phyloP scores from a whole-genome alignment of 92 coral and sea anemone species.

The Porites rus region DNA sequence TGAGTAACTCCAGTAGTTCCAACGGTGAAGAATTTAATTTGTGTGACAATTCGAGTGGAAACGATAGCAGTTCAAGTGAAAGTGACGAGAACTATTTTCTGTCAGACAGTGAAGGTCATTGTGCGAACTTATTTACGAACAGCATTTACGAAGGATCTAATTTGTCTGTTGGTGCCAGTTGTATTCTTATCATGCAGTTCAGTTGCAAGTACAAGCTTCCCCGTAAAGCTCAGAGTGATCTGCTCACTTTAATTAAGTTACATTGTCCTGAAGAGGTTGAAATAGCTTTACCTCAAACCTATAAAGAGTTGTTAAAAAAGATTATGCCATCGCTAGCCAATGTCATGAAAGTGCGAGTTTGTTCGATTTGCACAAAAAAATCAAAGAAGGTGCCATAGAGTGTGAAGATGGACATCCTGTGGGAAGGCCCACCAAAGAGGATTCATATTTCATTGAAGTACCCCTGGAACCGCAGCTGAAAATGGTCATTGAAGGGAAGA shows the following conservation, averaged over 20 bases:
- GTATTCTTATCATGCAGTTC: constrained; percentile 54
- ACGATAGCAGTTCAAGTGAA: constrained; percentile 22
- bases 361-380: constrained; percentile 44
- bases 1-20: constrained; percentile 25
- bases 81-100: constrained; percentile 8
- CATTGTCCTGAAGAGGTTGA: constrained; percentile 65
- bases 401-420: constrained; percentile 45
- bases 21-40: constrained; percentile 27
- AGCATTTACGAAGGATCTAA: constrained; percentile 55
- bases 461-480: constrained; percentile 71
- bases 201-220: constrained; percentile 64
- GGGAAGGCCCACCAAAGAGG: constrained; percentile 26
- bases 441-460: constrained; percentile 54
- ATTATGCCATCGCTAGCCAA: constrained; percentile 51
- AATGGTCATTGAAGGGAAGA: constrained; percentile 54
- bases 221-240: constrained; percentile 59
- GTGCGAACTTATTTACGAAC: constrained; percentile 34
- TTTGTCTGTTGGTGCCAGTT: constrained; percentile 63
- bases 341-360: constrained; percentile 35
- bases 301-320: constrained; percentile 40
- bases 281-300: constrained; percentile 51
- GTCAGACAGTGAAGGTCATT: constrained; percentile 20
- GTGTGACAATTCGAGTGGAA: constrained; percentile 12
- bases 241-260: constrained; percentile 48
- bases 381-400: constrained; percentile 21